A percentile compares a stretch with the other conserved stretches of the same genome.
Conservation (phyloP, 2,888 invertebrate species). For the Antheraea assamensis region DNA sequence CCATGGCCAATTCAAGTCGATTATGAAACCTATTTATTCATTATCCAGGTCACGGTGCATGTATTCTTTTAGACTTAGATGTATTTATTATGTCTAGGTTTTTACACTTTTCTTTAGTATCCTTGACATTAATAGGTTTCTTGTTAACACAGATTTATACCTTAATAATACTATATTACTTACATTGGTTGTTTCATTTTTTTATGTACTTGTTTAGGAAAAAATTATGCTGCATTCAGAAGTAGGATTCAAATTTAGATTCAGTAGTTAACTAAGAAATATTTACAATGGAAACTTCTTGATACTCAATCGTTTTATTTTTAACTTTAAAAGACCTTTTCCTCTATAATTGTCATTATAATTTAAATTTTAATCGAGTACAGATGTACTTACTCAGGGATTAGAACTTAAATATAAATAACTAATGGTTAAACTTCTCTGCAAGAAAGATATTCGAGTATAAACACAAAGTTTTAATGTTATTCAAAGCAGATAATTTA, state of each 20-base stretch:
- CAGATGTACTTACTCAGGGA: not conserved
- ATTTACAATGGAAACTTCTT: too few species aligned
- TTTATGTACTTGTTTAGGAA: not conserved
- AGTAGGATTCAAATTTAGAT: not conserved
- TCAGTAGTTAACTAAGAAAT: not conserved
- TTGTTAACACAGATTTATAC: not conserved
- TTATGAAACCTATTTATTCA: conserved; percentile 52
- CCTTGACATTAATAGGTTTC: conserved; percentile 41
- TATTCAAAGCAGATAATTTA: too few species aligned
- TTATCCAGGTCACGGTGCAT: conserved; percentile 58
- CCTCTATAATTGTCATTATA: not conserved
- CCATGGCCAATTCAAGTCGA: conserved; percentile 40
- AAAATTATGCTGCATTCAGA: not conserved
- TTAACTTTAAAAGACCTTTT: too few species aligned
- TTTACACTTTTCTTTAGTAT: conserved; percentile 31
- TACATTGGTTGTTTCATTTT: not conserved
- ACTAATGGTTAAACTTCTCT: not conserved
- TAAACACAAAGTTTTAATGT: too few species aligned
- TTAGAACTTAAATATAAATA: not conserved
- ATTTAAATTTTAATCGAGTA: not conserved
- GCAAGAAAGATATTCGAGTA: too few species aligned
- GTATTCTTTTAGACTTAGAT: conserved; percentile 42
- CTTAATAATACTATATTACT: not conserved
- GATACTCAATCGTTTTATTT: too few species aligned
- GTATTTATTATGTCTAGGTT: conserved; percentile 44